Base-by-base conservation (phyloP, 2,797 vertebrate genomes). In the Cossypha caffra region DNA sequence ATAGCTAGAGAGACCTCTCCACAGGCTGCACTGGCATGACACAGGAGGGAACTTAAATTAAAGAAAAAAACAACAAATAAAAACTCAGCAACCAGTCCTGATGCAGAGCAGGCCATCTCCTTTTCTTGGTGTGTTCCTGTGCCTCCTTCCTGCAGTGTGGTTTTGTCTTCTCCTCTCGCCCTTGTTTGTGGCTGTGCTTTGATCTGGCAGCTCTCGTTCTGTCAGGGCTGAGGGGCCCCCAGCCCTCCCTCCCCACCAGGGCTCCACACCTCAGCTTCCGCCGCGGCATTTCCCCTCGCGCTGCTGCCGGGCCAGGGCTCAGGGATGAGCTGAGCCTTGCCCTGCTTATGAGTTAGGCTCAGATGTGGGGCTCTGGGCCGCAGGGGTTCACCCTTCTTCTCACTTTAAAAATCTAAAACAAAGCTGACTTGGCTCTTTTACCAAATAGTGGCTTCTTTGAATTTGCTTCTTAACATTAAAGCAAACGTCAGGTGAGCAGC, bases 111-210 rank as follows among this genome's bases (percentile, higher is more conserved):
- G n/a, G 71, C 74, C 42, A 29, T 63, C 29, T 84, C 42, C 54
- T 37, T 35, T 58, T 47, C 43, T 88, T 2, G 0, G 20, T 31
- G 37, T 0, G 9, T 16, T 92, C 68, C 16, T 75, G 50, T 9
- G 26, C 64, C 40, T 78, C 78, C 90, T 76, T 86, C 57, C 88
- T 26, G 48, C 79, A 14, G 29, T 93, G 95, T 4, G 96, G 96
- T 94, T 96, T 91, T 94, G 82, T 90, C 94, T 88, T 88, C 79
- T 69, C 26, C 61, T 86, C 90, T 91, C 4, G 12, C 83, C 75
- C 86, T 94, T 92, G 93, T 82, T 95, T 93, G 95, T 92, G 90
- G 95, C 95, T 95, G 72, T 25, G 62, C 57, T 79, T 96, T 97
- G 91, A 97, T 95, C 94, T 86, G 68, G 38, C 58, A 75, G 79